phyloP scores from a whole-genome alignment of 2,113 vertebrate species.

The Puntigrus tetrazona region DNA sequence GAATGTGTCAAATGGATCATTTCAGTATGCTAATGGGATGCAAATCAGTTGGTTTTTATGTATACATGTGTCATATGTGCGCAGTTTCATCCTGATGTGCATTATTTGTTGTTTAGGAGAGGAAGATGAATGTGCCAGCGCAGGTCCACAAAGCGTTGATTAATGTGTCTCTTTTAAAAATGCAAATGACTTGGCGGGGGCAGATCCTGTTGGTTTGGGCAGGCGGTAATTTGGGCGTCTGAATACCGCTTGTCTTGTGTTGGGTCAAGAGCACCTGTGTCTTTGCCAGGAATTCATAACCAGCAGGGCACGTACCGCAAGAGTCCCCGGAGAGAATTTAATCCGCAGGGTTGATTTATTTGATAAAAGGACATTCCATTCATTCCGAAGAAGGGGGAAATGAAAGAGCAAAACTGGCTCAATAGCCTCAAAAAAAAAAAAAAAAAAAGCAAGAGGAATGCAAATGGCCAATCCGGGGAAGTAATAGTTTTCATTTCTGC shows the following conservation, averaged over 20 bases:
- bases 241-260: not conserved
- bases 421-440: slow-evolving; percentile 11
- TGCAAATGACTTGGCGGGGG: slow-evolving; percentile 33
- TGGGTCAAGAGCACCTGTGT: slow-evolving; percentile 1
- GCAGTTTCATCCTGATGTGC: not conserved
- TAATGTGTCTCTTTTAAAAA: slow-evolving; percentile 50
- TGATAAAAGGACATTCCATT: slow-evolving; percentile 39
- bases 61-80: slow-evolving; percentile 33
- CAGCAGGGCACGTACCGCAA: not conserved
- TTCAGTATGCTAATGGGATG: slow-evolving; percentile 47
- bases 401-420: slow-evolving; percentile 1
- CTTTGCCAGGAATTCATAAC: slow-evolving; percentile 4
- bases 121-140: slow-evolving; percentile 24
- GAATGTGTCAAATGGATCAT: slow-evolving; percentile 41
- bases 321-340: slow-evolving; percentile 18
- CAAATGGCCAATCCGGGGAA: slow-evolving; percentile 25
- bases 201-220: slow-evolving; percentile 16
- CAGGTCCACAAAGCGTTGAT: slow-evolving; percentile 44
- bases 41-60: slow-evolving; percentile 43
- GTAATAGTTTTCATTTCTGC: slow-evolving; percentile 44
- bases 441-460: slow-evolving; percentile 20
- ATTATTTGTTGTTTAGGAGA: slow-evolving; percentile 35
- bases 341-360: slow-evolving; percentile 13
- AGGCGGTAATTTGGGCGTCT: not conserved
- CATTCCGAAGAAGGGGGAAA: slow-evolving; percentile 13